Conservation (phyloP, 2,113 vertebrate genomes). For the Carlito syrichta region DNA sequence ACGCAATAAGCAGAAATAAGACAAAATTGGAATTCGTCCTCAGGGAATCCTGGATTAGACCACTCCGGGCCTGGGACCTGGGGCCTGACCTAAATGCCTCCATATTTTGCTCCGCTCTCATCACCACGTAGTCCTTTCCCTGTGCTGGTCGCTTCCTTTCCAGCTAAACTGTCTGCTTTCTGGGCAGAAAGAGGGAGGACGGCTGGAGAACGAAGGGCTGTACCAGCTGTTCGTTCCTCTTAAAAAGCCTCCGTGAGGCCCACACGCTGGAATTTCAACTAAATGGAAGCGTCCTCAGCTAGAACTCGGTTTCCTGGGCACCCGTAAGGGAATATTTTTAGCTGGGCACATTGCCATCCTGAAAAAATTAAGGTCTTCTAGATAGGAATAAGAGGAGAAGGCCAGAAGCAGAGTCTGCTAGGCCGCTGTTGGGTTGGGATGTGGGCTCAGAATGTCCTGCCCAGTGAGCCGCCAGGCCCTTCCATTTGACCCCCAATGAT, state of each 20-base stretch:
- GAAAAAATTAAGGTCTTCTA: not conserved
- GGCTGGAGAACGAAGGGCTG: not conserved
- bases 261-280: too few relatives aligned
- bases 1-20: not conserved
- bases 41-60: not conserved
- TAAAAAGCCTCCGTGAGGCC: not conserved
- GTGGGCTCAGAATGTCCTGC: not conserved
- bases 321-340: not conserved
- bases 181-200: not conserved
- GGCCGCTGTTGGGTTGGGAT: not conserved
- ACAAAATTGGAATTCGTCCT: not conserved
- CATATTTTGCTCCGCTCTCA: too few relatives aligned
- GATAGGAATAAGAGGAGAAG: not conserved
- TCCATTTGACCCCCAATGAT: not conserved
- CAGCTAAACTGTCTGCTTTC: not conserved
- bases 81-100: rapidly evolving
- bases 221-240: too few relatives aligned
- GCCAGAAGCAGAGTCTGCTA: not conserved
- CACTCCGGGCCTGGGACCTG: not conserved
- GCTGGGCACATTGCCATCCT: not conserved
- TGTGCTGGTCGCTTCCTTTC: not conserved
- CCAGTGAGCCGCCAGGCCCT: not conserved
- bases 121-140: rapidly evolving
- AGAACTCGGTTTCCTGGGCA: not conserved
- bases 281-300: not conserved